Evolutionary conservation across 2,797 vertebrate species (phyloP).

Genomic region (Platalea minor): DNA sequence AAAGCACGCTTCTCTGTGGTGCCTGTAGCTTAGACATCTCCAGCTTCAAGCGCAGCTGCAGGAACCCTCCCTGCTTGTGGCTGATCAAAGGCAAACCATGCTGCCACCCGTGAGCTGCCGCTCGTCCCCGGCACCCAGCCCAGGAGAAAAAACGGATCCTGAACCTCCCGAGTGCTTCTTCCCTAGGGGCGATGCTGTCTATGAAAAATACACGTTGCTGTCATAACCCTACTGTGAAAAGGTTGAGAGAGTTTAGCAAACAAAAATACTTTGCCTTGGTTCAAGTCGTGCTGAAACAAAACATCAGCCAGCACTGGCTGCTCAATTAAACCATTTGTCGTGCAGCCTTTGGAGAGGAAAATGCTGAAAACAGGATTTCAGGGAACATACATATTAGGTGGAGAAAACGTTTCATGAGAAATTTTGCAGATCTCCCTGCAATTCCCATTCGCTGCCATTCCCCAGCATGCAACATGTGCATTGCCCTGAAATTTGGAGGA

Average conservation of each 20-base stretch:
- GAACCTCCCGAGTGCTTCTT: not conserved
- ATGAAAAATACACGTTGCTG: not conserved
- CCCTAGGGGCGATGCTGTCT: not conserved
- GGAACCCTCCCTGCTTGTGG: not conserved
- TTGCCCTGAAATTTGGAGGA: not conserved
- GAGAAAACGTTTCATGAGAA: not conserved
- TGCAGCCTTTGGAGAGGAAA: not conserved
- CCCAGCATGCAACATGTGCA: accelerated
- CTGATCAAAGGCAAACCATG: constrained; percentile 35
- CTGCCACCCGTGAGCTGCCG: not conserved
- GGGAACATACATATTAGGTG: accelerated
- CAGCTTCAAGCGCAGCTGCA: constrained; percentile 10
- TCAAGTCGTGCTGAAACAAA: not conserved
- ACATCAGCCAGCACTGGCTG: not conserved
- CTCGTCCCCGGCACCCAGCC: not conserved
- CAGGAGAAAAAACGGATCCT: not conserved
- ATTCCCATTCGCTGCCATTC: accelerated
- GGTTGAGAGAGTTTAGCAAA: not conserved
- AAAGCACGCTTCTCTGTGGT: not conserved
- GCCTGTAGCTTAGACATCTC: not conserved
- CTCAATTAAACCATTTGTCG: not conserved
- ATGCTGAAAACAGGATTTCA: not conserved
- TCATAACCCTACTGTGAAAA: not conserved
- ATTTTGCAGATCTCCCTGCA: not conserved
- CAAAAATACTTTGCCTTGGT: not conserved